Evolutionary conservation across 2,797 vertebrate genomes (phyloP).

Genomic region (Coregonus suidteri): DNA sequence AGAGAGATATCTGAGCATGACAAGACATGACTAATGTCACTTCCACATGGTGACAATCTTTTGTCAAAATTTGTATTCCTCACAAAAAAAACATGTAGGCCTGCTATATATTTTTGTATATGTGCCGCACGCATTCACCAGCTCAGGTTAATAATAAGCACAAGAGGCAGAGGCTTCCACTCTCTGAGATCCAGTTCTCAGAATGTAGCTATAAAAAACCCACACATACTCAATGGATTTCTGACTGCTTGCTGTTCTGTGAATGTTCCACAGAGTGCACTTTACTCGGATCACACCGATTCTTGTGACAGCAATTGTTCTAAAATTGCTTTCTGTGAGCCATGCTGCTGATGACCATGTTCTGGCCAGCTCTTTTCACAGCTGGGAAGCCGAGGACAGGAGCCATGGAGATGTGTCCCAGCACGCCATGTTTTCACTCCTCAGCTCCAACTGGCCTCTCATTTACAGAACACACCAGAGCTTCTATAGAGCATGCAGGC

Average conservation of each 20-base stretch:
- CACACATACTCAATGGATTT: slow-evolving; percentile 28
- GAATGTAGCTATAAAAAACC: background rate
- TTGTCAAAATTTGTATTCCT: too few relatives aligned
- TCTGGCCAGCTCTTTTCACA: slow-evolving; percentile 5
- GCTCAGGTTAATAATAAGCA: background rate
- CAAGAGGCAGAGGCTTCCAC: background rate
- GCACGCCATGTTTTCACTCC: background rate
- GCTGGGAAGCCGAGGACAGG: background rate
- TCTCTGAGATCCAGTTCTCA: background rate
- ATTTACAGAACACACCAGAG: background rate
- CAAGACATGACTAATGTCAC: slow-evolving; percentile 5
- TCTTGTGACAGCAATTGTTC: slow-evolving; percentile 4
- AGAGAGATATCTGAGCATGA: slow-evolving; percentile 3
- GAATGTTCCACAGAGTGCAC: background rate
- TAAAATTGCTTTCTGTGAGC: slow-evolving; percentile 1
- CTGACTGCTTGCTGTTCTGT: background rate
- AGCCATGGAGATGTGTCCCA: background rate
- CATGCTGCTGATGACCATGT: slow-evolving; percentile 3
- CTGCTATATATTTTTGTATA: background rate
- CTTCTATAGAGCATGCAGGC: background rate
- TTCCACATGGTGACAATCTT: background rate
- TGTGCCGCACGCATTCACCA: background rate
- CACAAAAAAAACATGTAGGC: background rate
- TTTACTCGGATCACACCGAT: background rate
- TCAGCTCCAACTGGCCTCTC: background rate